Base-by-base conservation (phyloP, 2,888 invertebrate genomes). In the Cephus spinipes region DNA sequence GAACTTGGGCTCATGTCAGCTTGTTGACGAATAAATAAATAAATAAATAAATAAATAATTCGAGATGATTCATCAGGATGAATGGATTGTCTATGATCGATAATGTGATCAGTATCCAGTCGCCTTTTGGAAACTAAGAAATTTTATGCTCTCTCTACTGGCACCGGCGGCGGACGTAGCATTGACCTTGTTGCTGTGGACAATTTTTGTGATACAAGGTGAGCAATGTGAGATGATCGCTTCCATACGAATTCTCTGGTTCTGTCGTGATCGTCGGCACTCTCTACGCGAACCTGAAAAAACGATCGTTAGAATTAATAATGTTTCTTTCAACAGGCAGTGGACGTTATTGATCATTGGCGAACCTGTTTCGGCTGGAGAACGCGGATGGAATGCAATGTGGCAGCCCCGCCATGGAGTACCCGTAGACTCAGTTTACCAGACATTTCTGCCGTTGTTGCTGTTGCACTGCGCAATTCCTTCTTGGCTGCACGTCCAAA, bases 381-480 rank as follows among this genome's bases (percentile, higher is more conserved):
- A 76, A 97, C 97, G 89, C 95, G 95, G 85, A 97, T 97, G 68
- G 96, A 95, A 90, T 97, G 96, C 79, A 97, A 92, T 23, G 96
- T 95, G 68, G 97, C 97, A n/a, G 95, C 95, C 6, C 96, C 96
- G 82, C 96, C 95, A 88, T 96, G 95, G 83, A 96, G 93, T 73
- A 97, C 95, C 85, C 95, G 93, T 82, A 97, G 92, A 87, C 95
- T 96, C 79, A 97, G 92, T 90, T 95, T 95, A 40, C 97, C 97
- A 76, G 94, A 93, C 96, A 97, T 97, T 92, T 97, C 97, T 1
- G 96, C 96, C 1, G 97, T 97, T 4, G 96, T 96, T 0, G 97
- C 97, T 0, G 97, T 97, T 1, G 97, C 97, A 84, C 96, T 97
- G 90, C 97, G 95, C 80, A 97, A 92, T 92, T 96, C 96, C 86